phyloP scores from a whole-genome alignment of 2,888 invertebrate species.

The Microdon myrmicae region DNA sequence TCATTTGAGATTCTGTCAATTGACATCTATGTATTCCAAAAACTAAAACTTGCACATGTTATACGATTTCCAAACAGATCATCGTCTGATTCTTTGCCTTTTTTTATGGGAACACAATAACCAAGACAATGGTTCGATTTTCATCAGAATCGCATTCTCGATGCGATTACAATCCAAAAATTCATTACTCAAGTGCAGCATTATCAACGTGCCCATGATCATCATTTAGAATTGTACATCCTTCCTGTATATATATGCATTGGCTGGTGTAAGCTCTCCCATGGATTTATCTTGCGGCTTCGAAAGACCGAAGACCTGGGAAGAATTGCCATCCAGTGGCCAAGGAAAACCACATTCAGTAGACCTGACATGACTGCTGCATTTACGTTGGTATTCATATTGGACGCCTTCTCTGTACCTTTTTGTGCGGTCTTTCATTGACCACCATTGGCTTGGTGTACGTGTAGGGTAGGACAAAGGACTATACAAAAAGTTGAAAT shows the following conservation, averaged over 20 bases:
- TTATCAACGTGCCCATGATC: constrained; percentile 8
- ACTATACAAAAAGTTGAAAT: constrained; percentile 29
- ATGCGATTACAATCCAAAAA: constrained; percentile 46
- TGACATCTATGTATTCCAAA: too few species aligned
- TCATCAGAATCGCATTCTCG: constrained; percentile 30
- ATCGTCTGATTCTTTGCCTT: constrained; percentile 5
- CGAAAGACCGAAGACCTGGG: constrained; percentile 47
- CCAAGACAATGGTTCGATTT: constrained; percentile 42
- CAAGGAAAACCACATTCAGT: constrained; percentile 50
- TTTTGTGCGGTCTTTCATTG: constrained; percentile 47
- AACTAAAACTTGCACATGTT: too few species aligned
- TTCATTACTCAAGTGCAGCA: constrained; percentile 50
- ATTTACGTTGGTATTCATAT: constrained; percentile 17
- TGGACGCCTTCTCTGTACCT: constrained; percentile 14
- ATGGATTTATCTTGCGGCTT: constrained; percentile 10
- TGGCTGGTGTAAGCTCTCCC: constrained; percentile 5
- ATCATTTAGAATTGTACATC: constrained; percentile 9
- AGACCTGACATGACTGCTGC: constrained; percentile 1
- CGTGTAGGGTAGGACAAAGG: constrained; percentile 22
- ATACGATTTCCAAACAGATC: too few species aligned
- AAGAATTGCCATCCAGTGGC: constrained; percentile 36
- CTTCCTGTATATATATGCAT: too few species aligned
- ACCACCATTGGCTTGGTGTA: constrained; percentile 19
- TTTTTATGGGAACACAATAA: constrained; percentile 27
- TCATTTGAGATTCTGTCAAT: too few species aligned